phyloP scores from a whole-genome alignment of 2,888 invertebrate genomes.

The Keiferia lycopersicella region DNA sequence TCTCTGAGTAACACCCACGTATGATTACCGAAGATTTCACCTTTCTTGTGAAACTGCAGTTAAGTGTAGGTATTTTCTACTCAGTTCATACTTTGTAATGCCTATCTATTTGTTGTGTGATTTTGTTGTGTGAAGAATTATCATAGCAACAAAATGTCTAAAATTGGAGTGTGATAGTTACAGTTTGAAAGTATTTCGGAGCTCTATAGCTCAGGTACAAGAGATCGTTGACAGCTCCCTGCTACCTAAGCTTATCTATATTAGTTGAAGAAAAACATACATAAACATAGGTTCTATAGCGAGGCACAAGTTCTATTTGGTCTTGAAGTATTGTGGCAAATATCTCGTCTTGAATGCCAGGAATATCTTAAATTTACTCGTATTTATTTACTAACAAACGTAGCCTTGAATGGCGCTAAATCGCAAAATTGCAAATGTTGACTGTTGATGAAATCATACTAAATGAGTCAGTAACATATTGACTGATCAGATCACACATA shows the following conservation, averaged over 20 bases:
- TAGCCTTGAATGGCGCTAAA: slow-evolving; percentile 21
- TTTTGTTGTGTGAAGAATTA: too few species aligned
- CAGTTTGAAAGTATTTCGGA: too few species aligned
- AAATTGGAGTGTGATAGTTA: too few species aligned
- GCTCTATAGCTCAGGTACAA: too few species aligned
- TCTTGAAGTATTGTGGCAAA: too few species aligned
- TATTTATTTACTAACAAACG: slow-evolving; percentile 22
- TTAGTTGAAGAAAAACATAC: too few species aligned
- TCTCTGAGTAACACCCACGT: not conserved
- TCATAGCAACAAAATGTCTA: too few species aligned
- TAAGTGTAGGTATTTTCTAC: not conserved
- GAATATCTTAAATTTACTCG: not conserved
- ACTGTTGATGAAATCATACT: slow-evolving; percentile 24
- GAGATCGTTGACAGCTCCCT: too few species aligned
- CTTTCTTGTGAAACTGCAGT: slow-evolving; percentile 7
- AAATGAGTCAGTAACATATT: slow-evolving; percentile 18
- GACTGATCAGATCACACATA: not conserved
- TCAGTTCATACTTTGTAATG: not conserved
- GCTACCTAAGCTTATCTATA: too few species aligned
- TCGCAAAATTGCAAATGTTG: slow-evolving; percentile 13
- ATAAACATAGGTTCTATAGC: too few species aligned
- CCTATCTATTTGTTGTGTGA: too few species aligned
- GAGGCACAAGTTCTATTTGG: too few species aligned
- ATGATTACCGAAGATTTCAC: slow-evolving; percentile 27
- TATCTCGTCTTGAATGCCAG: not conserved